These are phyloP conservation scores for Sphinx pinastri DNA, from an alignment of 2,888 invertebrate genomes.

Conservation along the genomic window DNA sequence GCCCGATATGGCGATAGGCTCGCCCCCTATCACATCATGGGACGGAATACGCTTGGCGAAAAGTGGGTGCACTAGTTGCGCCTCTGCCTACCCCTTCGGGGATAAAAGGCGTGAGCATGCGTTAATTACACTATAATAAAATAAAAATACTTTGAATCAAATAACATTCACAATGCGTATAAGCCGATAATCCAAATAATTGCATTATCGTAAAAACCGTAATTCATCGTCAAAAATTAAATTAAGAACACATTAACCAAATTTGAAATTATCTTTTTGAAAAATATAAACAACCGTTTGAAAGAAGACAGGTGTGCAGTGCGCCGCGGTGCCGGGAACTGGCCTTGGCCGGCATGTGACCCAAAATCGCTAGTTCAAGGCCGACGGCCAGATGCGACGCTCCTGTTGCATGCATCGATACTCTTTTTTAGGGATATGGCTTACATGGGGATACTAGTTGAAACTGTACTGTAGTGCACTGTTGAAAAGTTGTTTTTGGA, in stretches of 20 bases:
- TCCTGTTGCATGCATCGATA: constrained; percentile 30
- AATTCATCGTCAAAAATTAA: neutral
- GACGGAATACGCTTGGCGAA: too few species aligned
- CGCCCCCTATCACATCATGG: too few species aligned
- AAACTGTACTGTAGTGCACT: neutral
- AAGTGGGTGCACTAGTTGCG: too few species aligned
- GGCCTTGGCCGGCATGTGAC: constrained; percentile 50
- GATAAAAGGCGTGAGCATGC: too few species aligned
- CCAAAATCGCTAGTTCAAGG: constrained; percentile 53
- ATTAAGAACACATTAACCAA: constrained; percentile 4
- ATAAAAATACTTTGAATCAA: too few species aligned
- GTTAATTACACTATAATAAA: too few species aligned
- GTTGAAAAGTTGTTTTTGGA: neutral
- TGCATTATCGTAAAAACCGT: neutral
- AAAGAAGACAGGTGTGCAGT: constrained; percentile 4
- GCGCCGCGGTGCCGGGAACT: constrained; percentile 27
- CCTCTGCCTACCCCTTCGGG: too few species aligned
- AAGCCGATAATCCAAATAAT: too few species aligned
- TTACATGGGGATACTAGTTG: too few species aligned
- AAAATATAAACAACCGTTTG: constrained; percentile 2
- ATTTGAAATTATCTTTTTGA: neutral
- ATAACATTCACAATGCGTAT: too few species aligned
- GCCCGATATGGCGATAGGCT: too few species aligned
- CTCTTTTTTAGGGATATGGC: neutral
- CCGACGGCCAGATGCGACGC: constrained; percentile 40